Percentiles rank a stretch among this genome's conserved stretches.
phyloP scores from a whole-genome alignment of 2,888 invertebrate species.

The Cephus pulcher region DNA sequence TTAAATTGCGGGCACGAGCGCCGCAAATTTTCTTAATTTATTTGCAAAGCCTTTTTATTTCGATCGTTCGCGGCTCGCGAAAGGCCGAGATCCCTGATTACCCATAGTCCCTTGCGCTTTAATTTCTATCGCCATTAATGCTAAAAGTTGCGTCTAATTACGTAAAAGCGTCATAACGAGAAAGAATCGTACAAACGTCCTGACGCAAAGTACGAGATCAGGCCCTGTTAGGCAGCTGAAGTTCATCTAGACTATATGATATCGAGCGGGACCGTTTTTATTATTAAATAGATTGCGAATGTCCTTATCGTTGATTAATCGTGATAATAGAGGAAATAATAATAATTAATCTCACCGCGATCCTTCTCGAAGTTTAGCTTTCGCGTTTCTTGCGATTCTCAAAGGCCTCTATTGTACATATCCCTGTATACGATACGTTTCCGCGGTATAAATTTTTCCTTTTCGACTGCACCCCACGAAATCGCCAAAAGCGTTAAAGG shows the following conservation, averaged over 20 bases:
- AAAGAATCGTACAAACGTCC: neutral
- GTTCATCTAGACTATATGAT: neutral
- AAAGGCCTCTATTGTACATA: neutral
- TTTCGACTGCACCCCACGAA: neutral
- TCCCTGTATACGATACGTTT: neutral
- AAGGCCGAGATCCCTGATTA: neutral
- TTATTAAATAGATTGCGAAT: neutral
- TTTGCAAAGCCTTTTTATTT: neutral
- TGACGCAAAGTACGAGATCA: slow-evolving; percentile 2
- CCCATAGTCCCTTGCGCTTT: neutral
- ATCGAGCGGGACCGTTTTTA: neutral
- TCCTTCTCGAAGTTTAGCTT: neutral
- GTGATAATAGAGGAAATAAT: neutral
- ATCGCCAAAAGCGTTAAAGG: neutral
- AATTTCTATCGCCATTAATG: neutral
- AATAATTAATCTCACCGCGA: neutral
- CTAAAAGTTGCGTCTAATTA: neutral
- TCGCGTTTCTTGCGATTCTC: neutral
- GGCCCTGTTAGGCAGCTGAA: slow-evolving; percentile 31
- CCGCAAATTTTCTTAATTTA: neutral
- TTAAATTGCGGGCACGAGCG: neutral
- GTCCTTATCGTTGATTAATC: neutral
- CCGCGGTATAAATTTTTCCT: neutral
- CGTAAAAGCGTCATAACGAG: neutral
- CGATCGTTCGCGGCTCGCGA: neutral